Evolutionary conservation across 2,888 invertebrate species (phyloP).

Genomic region (Eutolmus rufibarbis): DNA sequence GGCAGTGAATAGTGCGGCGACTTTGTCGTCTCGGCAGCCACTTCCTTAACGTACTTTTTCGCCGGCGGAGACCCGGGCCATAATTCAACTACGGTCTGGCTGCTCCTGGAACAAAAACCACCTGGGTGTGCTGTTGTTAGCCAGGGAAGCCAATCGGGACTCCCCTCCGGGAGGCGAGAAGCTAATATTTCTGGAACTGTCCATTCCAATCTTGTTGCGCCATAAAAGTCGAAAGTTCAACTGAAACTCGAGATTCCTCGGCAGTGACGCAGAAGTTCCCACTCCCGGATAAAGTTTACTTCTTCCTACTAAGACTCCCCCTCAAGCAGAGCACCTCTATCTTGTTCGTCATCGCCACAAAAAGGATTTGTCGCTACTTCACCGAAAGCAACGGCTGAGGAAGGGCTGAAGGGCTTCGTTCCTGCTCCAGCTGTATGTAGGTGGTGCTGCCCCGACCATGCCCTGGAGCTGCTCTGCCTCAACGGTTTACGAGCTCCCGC

Average conservation of each 20-base stretch:
- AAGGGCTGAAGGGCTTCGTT: neutral
- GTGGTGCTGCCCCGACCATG: neutral
- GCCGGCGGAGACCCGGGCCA: neutral
- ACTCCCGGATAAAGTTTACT: neutral
- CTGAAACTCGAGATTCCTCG: neutral
- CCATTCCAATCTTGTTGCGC: conserved; percentile 10
- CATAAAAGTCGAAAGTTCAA: neutral
- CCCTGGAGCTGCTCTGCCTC: neutral
- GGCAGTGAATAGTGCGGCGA: neutral
- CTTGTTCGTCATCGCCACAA: neutral
- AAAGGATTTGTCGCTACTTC: conserved; percentile 1
- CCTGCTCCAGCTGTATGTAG: neutral
- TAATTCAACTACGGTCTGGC: neutral
- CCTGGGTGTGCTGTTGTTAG: neutral
- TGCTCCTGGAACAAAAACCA: neutral
- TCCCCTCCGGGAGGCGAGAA: neutral
- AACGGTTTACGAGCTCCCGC: neutral
- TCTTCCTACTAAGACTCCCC: neutral
- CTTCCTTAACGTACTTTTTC: neutral
- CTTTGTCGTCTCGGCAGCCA: neutral
- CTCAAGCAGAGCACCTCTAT: neutral
- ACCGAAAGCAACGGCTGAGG: neutral
- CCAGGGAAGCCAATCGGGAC: neutral
- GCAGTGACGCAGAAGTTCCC: neutral
- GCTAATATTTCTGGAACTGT: conserved; percentile 3